A percentile compares a stretch with the other conserved stretches of the same genome.
Conservation (phyloP, 2,797 vertebrate species). For the Staurois parvus region DNA sequence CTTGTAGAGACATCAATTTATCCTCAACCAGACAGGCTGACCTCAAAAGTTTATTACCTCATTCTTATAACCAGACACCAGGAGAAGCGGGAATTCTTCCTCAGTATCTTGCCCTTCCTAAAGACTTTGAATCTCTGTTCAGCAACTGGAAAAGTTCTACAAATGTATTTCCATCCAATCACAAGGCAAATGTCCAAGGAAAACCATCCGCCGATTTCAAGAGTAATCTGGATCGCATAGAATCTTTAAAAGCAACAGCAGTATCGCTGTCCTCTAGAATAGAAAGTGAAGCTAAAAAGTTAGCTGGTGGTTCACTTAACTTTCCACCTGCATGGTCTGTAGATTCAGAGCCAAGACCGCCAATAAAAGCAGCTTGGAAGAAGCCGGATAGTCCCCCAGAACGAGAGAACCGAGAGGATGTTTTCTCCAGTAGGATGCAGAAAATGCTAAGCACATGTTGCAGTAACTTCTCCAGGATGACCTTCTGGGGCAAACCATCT, state of each 20-base stretch:
- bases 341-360: conserved; percentile 71
- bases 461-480: conserved; percentile 81
- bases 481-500: conserved; percentile 84
- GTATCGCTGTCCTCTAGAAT: conserved; percentile 90
- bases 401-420: conserved; percentile 73
- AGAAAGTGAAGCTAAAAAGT: conserved; percentile 90
- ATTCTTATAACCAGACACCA: conserved; percentile 65
- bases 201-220: conserved; percentile 74
- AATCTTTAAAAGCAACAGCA: conserved; percentile 94
- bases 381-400: conserved; percentile 79
- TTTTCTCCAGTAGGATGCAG: conserved; percentile 79
- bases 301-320: conserved; percentile 84
- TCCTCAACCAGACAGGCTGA: conserved; percentile 78
- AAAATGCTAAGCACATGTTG: conserved; percentile 78
- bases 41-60: conserved; percentile 70
- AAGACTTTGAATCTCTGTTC: conserved; percentile 72
- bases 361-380: conserved; percentile 71
- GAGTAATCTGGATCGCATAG: conserved; percentile 87
- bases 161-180: conserved; percentile 1
- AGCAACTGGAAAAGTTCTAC: conserved; percentile 66
- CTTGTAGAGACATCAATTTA: conserved; percentile 74
- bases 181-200: conserved; percentile 32
- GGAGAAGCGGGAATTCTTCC: conserved; percentile 81
- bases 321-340: conserved; percentile 75
- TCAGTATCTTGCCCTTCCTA: conserved; percentile 79